A percentile compares a stretch with the other conserved stretches of the same genome.
These are phyloP conservation scores for Ciona savignyi DNA, from an alignment of 23 tunicate genomes.

Conservation along the genomic window DNA sequence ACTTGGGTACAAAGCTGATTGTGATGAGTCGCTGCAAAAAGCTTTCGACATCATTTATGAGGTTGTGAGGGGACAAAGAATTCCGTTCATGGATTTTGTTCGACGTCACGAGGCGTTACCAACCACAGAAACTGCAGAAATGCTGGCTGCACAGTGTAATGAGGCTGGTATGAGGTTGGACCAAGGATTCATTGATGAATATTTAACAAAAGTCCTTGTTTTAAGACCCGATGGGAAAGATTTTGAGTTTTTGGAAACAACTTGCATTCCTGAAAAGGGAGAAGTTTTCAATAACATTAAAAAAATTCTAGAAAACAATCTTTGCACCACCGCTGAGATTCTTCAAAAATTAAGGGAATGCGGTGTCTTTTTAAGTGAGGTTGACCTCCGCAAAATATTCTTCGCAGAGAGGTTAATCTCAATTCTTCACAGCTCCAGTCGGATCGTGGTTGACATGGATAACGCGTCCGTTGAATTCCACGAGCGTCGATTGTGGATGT, in stretches of 20 bases:
- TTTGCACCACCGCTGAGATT: too few relatives aligned
- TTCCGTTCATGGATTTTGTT: too few relatives aligned
- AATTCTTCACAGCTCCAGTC: too few relatives aligned
- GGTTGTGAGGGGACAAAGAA: too few relatives aligned
- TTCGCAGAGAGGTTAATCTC: too few relatives aligned
- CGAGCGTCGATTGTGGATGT: neutral
- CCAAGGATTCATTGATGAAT: neutral
- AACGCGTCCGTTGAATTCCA: neutral
- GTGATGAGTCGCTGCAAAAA: too few relatives aligned
- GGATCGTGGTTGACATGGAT: slow-evolving; percentile 1
- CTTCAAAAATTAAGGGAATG: too few relatives aligned
- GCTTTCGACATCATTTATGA: too few relatives aligned
- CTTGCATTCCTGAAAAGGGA: neutral
- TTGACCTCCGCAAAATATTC: too few relatives aligned
- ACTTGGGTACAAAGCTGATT: too few relatives aligned
- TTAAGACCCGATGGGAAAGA: slow-evolving; percentile 7
- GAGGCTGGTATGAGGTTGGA: neutral
- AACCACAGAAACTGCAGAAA: neutral
- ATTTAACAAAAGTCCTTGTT: neutral
- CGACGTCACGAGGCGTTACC: neutral
- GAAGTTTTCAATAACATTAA: neutral
- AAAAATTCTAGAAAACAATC: too few relatives aligned
- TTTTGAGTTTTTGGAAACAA: slow-evolving; percentile 11
- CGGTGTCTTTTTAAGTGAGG: too few relatives aligned
- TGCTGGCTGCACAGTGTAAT: neutral